Evolutionary conservation across 2,888 invertebrate species (phyloP).

Genomic region (Apotomis capreana): DNA sequence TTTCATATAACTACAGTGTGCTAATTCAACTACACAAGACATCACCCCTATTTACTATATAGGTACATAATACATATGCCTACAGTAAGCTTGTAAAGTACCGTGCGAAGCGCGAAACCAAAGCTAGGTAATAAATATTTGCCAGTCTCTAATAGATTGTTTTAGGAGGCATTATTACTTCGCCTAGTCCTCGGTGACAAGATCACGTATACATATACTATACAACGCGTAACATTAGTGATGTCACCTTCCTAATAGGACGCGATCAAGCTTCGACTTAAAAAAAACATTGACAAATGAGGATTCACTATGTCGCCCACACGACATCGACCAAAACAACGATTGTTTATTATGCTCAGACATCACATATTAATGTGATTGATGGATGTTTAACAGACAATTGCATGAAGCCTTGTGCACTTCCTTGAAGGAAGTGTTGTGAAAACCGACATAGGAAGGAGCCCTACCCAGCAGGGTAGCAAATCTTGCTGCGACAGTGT

Average conservation of each 20-base stretch:
- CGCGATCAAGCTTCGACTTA: not conserved
- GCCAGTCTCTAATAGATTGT: too few relatives aligned
- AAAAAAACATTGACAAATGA: slow-evolving; percentile 29
- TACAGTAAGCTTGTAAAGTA: too few relatives aligned
- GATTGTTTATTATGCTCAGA: slow-evolving; percentile 1
- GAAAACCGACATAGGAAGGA: not conserved
- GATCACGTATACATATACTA: not conserved
- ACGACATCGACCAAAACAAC: slow-evolving; percentile 12
- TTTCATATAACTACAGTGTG: too few relatives aligned
- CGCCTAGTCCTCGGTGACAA: not conserved
- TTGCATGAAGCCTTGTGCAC: slow-evolving; percentile 21
- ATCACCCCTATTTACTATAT: too few relatives aligned
- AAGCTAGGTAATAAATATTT: too few relatives aligned
- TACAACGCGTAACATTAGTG: slow-evolving; percentile 31
- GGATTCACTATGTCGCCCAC: slow-evolving; percentile 37
- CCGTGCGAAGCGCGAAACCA: too few relatives aligned
- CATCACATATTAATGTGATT: slow-evolving; percentile 10
- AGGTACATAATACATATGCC: too few relatives aligned
- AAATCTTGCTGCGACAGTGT: too few relatives aligned
- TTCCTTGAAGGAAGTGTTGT: slow-evolving; percentile 21
- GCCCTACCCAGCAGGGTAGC: not conserved
- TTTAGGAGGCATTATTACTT: not conserved
- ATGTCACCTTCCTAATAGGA: slow-evolving; percentile 32
- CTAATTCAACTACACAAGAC: too few relatives aligned
- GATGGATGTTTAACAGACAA: slow-evolving; percentile 23